These are phyloP conservation scores for Amphipoea lucens DNA, from an alignment of 2,888 invertebrate species.

Conservation along the genomic window DNA sequence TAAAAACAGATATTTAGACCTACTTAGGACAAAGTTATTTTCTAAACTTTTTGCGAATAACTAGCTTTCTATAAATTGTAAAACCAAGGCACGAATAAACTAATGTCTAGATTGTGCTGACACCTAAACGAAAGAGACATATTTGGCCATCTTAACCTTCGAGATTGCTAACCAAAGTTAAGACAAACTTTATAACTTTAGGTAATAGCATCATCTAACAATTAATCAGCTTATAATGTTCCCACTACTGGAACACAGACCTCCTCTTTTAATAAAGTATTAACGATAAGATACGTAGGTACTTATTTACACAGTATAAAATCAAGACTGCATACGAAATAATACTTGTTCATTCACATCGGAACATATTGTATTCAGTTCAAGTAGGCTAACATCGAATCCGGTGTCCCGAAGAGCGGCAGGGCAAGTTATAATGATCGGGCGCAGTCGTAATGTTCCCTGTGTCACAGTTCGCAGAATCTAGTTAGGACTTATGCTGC, in stretches of 20 bases:
- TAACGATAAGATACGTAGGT: neutral
- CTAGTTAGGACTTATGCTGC: slow-evolving; percentile 58
- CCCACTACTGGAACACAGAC: neutral
- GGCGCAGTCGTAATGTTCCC: slow-evolving; percentile 34
- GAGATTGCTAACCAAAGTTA: too few species aligned
- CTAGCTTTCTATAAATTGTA: slow-evolving; percentile 28
- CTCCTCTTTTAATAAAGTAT: neutral
- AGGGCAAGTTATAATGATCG: slow-evolving; percentile 59
- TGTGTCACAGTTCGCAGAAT: slow-evolving; percentile 47
- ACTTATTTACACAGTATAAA: neutral
- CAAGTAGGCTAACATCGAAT: slow-evolving; percentile 39
- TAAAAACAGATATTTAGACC: slow-evolving; percentile 6
- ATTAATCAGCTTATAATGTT: neutral
- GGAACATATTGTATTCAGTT: slow-evolving; percentile 27
- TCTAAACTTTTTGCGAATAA: neutral
- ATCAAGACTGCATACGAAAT: neutral
- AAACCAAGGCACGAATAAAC: slow-evolving; percentile 6
- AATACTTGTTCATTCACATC: slow-evolving; percentile 14
- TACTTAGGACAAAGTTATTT: neutral
- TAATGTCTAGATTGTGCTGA: slow-evolving; percentile 6
- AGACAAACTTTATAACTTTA: neutral
- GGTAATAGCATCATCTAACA: too few species aligned
- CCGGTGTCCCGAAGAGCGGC: slow-evolving; percentile 27
- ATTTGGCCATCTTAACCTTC: neutral
- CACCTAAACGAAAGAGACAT: neutral